Percentiles rank a stretch among this genome's conserved stretches.
Conservation (phyloP, 2,113 vertebrate species). For the Hypanus sabinus region DNA sequence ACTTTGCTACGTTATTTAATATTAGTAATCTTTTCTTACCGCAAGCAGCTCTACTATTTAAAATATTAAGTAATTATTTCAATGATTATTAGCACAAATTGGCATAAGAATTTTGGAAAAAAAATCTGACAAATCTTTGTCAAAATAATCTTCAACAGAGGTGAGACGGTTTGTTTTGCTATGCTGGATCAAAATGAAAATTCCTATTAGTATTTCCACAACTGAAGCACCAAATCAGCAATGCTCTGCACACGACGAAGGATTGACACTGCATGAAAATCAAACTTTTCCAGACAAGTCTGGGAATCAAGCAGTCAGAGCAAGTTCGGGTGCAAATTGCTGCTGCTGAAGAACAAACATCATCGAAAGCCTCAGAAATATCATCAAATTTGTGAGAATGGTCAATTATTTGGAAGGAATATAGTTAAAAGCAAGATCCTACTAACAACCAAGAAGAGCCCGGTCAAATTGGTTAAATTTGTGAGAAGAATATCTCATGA, state of each 20-base stretch:
- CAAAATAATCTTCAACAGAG: conserved; percentile 19
- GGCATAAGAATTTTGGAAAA: neutral
- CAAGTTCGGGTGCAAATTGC: neutral
- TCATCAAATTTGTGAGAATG: neutral
- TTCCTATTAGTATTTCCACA: conserved; percentile 25
- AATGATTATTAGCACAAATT: neutral
- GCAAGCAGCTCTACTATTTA: neutral
- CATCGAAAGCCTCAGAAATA: neutral
- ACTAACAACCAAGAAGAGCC: neutral
- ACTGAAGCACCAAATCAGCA: neutral
- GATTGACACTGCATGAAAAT: conserved; percentile 16
- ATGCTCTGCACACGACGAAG: neutral
- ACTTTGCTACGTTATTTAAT: neutral
- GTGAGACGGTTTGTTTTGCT: conserved; percentile 11
- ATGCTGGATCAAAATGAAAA: conserved; percentile 19
- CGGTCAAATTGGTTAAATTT: neutral
- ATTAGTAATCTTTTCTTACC: neutral
- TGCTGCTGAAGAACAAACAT: neutral
- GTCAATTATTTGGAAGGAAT: neutral
- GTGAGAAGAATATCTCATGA: neutral
- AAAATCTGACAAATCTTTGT: neutral
- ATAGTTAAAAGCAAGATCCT: neutral
- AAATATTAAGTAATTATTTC: neutral
- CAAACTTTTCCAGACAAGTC: neutral
- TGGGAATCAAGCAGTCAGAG: neutral